Percentiles rank a stretch among this genome's conserved stretches.
Conservation (phyloP, 2,888 invertebrate species). For the Pseudococcus viburni region DNA sequence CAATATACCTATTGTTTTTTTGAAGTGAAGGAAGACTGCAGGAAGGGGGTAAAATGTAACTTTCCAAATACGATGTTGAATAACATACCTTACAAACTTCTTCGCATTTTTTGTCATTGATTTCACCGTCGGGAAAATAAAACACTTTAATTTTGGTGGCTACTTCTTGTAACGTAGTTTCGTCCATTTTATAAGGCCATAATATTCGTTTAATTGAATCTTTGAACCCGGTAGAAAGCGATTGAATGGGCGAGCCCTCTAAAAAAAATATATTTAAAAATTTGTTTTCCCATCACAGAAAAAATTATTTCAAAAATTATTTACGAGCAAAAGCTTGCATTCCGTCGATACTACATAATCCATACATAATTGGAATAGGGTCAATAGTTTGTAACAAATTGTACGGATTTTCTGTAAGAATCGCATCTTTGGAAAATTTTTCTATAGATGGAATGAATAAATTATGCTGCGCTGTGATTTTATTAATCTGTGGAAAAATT, state of each 20-base stretch:
- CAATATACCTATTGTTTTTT: neutral
- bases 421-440: neutral
- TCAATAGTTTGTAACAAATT: neutral
- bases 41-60: no score
- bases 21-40: no score
- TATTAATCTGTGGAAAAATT: neutral
- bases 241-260: neutral
- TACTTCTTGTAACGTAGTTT: neutral
- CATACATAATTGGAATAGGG: neutral
- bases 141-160: neutral
- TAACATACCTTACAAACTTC: neutral
- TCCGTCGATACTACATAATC: neutral
- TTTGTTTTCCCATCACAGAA: no score
- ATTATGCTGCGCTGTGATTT: neutral
- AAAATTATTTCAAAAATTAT: no score
- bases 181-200: slow-evolving; percentile 13
- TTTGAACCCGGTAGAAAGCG: neutral
- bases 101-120: neutral
- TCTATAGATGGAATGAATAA: slow-evolving; percentile 2
- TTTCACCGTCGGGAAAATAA: neutral
- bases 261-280: neutral
- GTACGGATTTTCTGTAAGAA: neutral
- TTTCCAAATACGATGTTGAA: no score
- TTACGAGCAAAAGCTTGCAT: slow-evolving; percentile 27
- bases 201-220: neutral